Base-by-base conservation (phyloP, 2,113 vertebrate species). In the Serinus canaria region DNA sequence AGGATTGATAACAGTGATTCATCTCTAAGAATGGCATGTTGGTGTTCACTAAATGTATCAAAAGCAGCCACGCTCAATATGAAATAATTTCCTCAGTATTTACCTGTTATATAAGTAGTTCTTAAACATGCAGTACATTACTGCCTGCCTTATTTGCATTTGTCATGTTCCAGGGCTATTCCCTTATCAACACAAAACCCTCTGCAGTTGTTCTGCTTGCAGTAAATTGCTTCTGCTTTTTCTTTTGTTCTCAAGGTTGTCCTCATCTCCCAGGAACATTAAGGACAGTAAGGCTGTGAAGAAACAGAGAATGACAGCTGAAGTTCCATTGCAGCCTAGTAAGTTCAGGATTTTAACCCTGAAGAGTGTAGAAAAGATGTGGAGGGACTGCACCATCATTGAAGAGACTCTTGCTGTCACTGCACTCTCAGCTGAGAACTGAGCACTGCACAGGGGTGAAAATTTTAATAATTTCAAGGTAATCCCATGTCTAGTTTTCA, bases 171-270 rank as follows among this genome's bases (percentile, higher is more conserved):
- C 78, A 95, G 78, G 89, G 78, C 89, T 93, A 93, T 91, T 97
- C 83, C 81, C 81, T 94, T 94, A 96, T 95, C 95, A 89, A 39
- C 55, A 87, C 83, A 95, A 95, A 84, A 81, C 70, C 87, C 81
- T 88, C 77, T 74, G 72, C 4, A 0, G 33, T 50, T 89, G 41
- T 50, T 52, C 47, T 80, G 70, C 83, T 93, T 72, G 56, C 63
- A 75, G 37, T 75, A 87, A 96, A 94, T 94, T 96, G 59, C 69
- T 92, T 92, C 43, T 89, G 66, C 44, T 90, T 94, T 95, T 94
- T 35, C 73, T 92, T 95, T 96, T 90, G 44, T 94, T 91, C 77
- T 95, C 95, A 93, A 95, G 74, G 87, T 94, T 96, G 88, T 77
- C 52, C 67, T 83, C 58, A 70, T 87, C 85, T 88, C 87, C 81